Percentiles rank a stretch among this genome's conserved stretches.
Conservation (phyloP, 2,888 invertebrate species). For the Lordiphosa andalusiaca region DNA sequence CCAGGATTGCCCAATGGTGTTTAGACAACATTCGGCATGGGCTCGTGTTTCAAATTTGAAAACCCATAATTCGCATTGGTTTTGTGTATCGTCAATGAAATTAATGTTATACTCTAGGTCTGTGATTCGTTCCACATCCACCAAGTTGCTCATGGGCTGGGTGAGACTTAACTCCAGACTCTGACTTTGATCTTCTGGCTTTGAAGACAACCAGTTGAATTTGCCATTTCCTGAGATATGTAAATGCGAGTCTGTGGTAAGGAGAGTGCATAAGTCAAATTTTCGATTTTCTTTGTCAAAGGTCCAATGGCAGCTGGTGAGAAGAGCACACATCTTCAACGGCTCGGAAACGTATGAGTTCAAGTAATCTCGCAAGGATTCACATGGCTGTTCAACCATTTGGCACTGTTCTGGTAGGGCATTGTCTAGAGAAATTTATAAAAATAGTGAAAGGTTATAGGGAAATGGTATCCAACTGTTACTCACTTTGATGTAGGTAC, state of each 20-base stretch:
- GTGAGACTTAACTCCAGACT: conserved; percentile 72
- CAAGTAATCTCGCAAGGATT: conserved; percentile 76
- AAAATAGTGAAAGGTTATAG: too few relatives aligned
- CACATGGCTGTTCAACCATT: conserved; percentile 77
- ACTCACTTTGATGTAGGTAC: conserved; percentile 80
- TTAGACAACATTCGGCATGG: conserved; percentile 81
- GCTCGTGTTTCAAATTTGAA: conserved; percentile 80
- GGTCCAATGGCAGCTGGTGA: conserved; percentile 79
- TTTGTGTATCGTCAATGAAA: conserved; percentile 82
- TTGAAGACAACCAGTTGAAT: conserved; percentile 80
- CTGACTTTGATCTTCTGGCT: conserved; percentile 17
- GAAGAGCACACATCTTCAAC: conserved; percentile 80
- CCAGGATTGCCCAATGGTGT: conserved; percentile 82
- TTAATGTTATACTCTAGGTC: conserved; percentile 80
- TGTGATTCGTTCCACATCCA: conserved; percentile 80
- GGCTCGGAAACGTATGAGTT: conserved; percentile 65
- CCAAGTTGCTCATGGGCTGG: conserved; percentile 82
- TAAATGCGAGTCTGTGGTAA: conserved; percentile 80
- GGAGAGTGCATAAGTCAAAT: conserved; percentile 70
- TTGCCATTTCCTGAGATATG: conserved; percentile 79
- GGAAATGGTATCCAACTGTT: not conserved
- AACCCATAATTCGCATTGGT: conserved; percentile 81
- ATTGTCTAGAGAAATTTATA: conserved; percentile 23
- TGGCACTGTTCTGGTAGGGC: conserved; percentile 79
- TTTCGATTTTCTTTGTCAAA: conserved; percentile 70